Conservation (phyloP, 2,888 invertebrate species). For the Prosapia bicincta region DNA sequence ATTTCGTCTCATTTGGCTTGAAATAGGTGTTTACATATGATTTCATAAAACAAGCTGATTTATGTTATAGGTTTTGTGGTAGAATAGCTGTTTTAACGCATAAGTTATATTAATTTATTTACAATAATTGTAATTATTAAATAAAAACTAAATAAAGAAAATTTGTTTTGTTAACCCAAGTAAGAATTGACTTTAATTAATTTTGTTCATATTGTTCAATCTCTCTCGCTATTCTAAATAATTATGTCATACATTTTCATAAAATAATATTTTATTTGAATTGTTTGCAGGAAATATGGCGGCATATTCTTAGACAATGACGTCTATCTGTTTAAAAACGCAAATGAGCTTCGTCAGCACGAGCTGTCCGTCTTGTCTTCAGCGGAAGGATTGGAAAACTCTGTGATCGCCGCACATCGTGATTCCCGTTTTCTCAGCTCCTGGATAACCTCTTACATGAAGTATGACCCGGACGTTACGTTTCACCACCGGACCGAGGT, state of each 20-base stretch:
- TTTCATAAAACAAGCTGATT: too few species aligned
- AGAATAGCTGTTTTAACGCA: too few species aligned
- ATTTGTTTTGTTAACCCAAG: too few species aligned
- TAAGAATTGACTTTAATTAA: too few species aligned
- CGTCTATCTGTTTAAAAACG: background rate
- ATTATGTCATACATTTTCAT: background rate
- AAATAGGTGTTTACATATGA: too few species aligned
- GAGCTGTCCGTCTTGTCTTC: background rate
- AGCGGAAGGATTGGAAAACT: background rate
- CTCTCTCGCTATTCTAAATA: background rate
- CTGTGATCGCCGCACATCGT: constrained; percentile 5
- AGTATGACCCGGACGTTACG: background rate
- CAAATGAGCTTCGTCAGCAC: background rate
- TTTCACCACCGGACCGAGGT: background rate
- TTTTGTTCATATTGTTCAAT: too few species aligned
- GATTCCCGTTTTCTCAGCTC: background rate
- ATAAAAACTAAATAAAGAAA: too few species aligned
- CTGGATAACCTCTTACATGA: constrained; percentile 10
- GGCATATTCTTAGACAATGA: constrained; percentile 12
- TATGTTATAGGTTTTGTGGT: too few species aligned
- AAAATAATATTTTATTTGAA: too few species aligned
- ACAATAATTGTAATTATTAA: too few species aligned
- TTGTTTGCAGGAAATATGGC: constrained; percentile 8
- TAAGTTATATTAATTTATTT: too few species aligned
- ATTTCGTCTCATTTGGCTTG: too few species aligned